phyloP scores from a whole-genome alignment of 1,140 invertebrate species.

The Ephestia elutella region DNA sequence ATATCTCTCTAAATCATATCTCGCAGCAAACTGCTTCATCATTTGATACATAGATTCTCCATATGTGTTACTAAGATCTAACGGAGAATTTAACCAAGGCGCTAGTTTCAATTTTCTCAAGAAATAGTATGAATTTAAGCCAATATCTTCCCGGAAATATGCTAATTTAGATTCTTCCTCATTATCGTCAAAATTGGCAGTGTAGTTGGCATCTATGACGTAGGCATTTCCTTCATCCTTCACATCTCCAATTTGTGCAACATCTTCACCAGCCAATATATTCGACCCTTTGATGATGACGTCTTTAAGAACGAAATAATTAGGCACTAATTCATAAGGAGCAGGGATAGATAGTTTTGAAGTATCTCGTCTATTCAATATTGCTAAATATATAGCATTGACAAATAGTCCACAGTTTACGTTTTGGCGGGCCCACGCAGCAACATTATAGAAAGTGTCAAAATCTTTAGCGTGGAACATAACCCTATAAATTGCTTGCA shows the following conservation, averaged over 20 bases:
- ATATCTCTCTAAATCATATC: conserved; percentile 64
- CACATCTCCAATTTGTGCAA: conserved; percentile 26
- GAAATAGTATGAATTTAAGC: conserved; percentile 58
- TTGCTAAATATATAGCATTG: conserved; percentile 68
- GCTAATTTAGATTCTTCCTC: conserved; percentile 46
- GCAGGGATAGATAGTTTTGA: conserved; percentile 69
- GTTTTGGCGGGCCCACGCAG: conserved; percentile 71
- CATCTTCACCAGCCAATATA: conserved; percentile 33
- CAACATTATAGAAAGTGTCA: conserved; percentile 73
- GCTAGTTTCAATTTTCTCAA: conserved; percentile 43
- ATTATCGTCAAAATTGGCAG: conserved; percentile 37
- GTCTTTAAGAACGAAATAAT: conserved; percentile 69
- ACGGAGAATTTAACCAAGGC: conserved; percentile 33
- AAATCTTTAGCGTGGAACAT: conserved; percentile 73
- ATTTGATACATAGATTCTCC: conserved; percentile 48
- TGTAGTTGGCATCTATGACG: conserved; percentile 55
- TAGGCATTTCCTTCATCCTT: conserved; percentile 54
- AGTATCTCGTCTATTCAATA: conserved; percentile 69
- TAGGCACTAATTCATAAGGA: conserved; percentile 74
- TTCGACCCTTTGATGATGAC: conserved; percentile 47
- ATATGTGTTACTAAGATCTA: conserved; percentile 22
- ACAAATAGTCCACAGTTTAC: conserved; percentile 74
- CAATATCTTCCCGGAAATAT: conserved; percentile 63
- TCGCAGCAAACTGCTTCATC: conserved; percentile 51
- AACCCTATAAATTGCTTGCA: conserved; percentile 56